These are phyloP conservation scores for Myotis brandtii DNA, from an alignment of 2,113 vertebrate genomes.

Conservation along the genomic window DNA sequence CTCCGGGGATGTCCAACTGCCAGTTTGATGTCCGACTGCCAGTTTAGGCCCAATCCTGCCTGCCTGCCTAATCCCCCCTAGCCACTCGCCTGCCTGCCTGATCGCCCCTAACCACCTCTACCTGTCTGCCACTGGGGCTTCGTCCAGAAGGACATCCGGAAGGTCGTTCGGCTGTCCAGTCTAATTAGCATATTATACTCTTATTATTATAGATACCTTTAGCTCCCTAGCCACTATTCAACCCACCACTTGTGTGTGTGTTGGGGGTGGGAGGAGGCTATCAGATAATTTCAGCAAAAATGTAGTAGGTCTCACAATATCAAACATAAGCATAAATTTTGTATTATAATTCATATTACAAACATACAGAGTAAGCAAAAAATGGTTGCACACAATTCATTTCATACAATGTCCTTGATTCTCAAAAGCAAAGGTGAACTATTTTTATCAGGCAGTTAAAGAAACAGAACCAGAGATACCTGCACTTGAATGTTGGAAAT, in stretches of 20 bases:
- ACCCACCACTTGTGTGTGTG: background rate
- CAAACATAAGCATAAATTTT: constrained; percentile 26
- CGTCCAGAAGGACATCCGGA: too few species aligned
- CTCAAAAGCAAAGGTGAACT: constrained; percentile 47
- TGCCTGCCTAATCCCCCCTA: too few species aligned
- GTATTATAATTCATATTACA: background rate
- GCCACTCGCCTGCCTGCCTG: too few species aligned
- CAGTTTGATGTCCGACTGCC: too few species aligned
- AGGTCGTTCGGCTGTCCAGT: too few species aligned
- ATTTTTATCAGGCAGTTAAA: constrained; percentile 27
- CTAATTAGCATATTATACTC: too few species aligned
- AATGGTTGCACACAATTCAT: constrained; percentile 1
- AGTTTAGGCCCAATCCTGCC: too few species aligned
- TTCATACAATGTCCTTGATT: constrained; percentile 53
- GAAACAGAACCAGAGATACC: background rate
- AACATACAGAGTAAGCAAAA: constrained; percentile 49
- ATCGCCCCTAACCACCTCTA: too few species aligned
- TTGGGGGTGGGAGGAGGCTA: accelerated
- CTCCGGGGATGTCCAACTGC: too few species aligned
- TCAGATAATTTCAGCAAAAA: constrained; percentile 39
- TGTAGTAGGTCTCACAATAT: background rate
- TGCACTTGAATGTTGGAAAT: background rate
- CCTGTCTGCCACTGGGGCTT: too few species aligned
- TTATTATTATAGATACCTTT: background rate
- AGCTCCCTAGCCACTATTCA: background rate